phyloP scores from a whole-genome alignment of 2,888 invertebrate species.

The Mimas tiliae region DNA sequence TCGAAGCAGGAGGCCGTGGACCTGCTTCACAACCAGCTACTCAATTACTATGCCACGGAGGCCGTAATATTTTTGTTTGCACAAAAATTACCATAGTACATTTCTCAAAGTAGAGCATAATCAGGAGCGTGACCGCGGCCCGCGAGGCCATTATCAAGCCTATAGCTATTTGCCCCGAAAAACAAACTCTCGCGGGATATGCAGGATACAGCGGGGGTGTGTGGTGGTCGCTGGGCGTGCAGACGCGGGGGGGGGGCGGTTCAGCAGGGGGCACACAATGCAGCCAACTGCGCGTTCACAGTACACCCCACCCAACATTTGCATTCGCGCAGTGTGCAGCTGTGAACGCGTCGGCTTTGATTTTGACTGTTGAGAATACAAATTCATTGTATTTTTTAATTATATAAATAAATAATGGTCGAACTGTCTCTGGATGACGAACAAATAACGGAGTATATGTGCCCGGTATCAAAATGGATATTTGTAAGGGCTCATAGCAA shows the following conservation, averaged over 20 bases:
- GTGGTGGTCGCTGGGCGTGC: constrained; percentile 34
- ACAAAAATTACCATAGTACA: too few relatives aligned
- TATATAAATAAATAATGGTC: constrained; percentile 17
- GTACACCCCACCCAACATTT: constrained; percentile 70
- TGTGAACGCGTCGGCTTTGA: constrained; percentile 56
- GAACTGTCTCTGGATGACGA: not conserved
- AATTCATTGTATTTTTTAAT: constrained; percentile 27
- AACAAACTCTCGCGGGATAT: constrained; percentile 85
- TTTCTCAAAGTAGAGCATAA: constrained; percentile 55
- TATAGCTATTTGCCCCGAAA: constrained; percentile 85
- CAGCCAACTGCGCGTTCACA: constrained; percentile 82
- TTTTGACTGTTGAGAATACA: constrained; percentile 27
- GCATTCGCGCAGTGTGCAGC: constrained; percentile 70
- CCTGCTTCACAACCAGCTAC: too few relatives aligned
- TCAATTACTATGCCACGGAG: too few relatives aligned
- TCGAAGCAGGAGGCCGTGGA: too few relatives aligned
- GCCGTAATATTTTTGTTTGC: too few relatives aligned
- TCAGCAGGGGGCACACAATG: constrained; percentile 65
- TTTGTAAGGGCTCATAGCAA: not conserved
- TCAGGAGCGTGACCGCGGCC: constrained; percentile 48
- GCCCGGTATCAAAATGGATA: not conserved
- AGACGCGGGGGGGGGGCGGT: constrained; percentile 31
- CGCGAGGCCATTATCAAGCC: constrained; percentile 85
- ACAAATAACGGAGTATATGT: not conserved
- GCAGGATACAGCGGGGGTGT: constrained; percentile 49